Base-by-base conservation (phyloP, 2,113 vertebrate species). In the Bujurquina vittata region DNA sequence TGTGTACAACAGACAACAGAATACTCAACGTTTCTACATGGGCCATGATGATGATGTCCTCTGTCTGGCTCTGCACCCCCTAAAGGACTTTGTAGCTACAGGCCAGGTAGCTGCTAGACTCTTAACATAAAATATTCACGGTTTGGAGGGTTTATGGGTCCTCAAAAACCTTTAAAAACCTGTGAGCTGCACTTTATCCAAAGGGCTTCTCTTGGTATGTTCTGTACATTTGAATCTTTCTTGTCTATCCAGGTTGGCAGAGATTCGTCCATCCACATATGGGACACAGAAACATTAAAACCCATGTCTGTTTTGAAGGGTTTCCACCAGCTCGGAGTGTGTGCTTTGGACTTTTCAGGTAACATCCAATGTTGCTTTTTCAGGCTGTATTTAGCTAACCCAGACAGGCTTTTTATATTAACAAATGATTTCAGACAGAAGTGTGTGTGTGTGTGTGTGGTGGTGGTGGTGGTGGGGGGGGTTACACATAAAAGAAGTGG, bases 271-370 rank as follows among this genome's bases (percentile, higher is more conserved):
- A 92, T 99, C 89, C 98, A 99, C 80, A 92, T 99, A 88, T 99
- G 98, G 98, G 98, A 99, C 93, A 97, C 97, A 72, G 98, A 99
- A 94, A 97, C 95, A 22, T 92, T 98, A 92, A 99, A 97, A 90
- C 96, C 98, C 58, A 92, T 99, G 83, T 99, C 98, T 0, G 95
- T 99, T 79, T 94, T 99, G 94, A 99, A 96, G 93, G 98, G 98
- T 91, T 97, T 96, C 93, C 98, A 99, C 92, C 98, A 99, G 33
- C 96, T 96, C 22, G 98, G 98, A 86, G 96, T 99, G 74, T 99
- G 98, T 82, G 96, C 98, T 80, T 95, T 99, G 88, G 98, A 99
- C 93, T 99, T 99, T 92, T 99, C 98, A 96, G 98, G 98, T 99
- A 96, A 95, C 11, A 7, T 10, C 22, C 23, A 22, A 1, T 14